Evolutionary conservation across 2,113 vertebrate genomes (phyloP), one percentile per base, ranked within the genome.

Genomic region (Nibea albiflora): DNA sequence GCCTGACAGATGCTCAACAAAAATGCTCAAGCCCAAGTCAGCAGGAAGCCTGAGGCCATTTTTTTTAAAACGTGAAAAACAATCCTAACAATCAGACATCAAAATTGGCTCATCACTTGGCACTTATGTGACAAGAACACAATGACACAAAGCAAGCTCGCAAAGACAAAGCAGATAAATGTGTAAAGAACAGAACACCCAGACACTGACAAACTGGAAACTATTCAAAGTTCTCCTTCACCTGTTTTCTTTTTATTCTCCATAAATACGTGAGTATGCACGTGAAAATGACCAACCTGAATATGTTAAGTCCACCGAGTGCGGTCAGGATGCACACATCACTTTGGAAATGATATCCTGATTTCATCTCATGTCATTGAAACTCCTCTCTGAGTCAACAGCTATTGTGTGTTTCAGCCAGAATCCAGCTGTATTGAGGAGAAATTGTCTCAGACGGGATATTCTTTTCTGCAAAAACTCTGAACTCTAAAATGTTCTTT

Each of bases 41-140:
- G 19, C 47, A 1, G 3, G 20, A 50, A 60, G 20, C 28, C 8
- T 35, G 28, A 65, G 6, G 11, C 11, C 52, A 9, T 8, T 63
- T 72, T 19, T 66, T 19, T 31, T 11, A 26, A 26, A 26, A 49
- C 17, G 11, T 6, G 0, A 17, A 49, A 49, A 65, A 49, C 16
- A 61, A 77, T 14, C 63, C 46, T 3, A 50, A 61, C 17, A 65
- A 73, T 66, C n/a, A 58, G 3, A 26, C 46, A 31, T 61, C 62
- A 67, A 22, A 61, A 52, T 1, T 42, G 12, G 14, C 53, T 26
- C 15, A 20, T 66, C 42, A 49, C 60, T 56, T 62, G 44, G 7
- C 47, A 17, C 47, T 15, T 20, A 73, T 49, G 28, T 53, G 52
- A 64, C 39, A 53, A 9, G 16, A 71, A 66, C 28, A 28, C 15